These are phyloP conservation scores for Epistrophe eligans DNA, from an alignment of 2,888 invertebrate species.

Conservation along the genomic window DNA sequence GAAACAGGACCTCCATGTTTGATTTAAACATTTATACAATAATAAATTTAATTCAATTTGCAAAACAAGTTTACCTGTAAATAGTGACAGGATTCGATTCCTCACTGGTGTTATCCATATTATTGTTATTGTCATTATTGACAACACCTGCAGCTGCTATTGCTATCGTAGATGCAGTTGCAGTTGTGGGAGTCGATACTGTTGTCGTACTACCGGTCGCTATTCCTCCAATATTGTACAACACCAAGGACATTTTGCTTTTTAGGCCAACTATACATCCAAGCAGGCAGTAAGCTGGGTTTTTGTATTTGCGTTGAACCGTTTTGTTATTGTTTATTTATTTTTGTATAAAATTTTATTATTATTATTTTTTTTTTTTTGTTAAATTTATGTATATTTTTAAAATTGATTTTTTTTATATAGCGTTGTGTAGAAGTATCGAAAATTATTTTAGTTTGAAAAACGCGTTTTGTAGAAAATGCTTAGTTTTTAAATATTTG, in stretches of 20 bases:
- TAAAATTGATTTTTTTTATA: slow-evolving; percentile 25
- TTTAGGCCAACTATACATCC: slow-evolving; percentile 64
- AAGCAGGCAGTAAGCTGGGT: slow-evolving; percentile 64
- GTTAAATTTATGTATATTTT: slow-evolving; percentile 17
- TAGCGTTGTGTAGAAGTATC: slow-evolving; percentile 64
- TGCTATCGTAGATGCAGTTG: slow-evolving; percentile 70
- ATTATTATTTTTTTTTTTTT: slow-evolving; percentile 13
- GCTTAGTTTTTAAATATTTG: slow-evolving; percentile 44
- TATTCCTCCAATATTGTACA: slow-evolving; percentile 68
- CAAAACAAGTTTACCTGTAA: slow-evolving; percentile 88
- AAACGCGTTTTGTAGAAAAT: slow-evolving; percentile 69
- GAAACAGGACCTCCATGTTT: too few species aligned
- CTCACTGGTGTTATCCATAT: slow-evolving; percentile 92
- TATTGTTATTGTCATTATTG: slow-evolving; percentile 87
- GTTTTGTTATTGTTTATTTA: slow-evolving; percentile 48
- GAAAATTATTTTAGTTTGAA: slow-evolving; percentile 65
- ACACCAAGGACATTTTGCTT: slow-evolving; percentile 68
- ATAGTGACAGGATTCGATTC: slow-evolving; percentile 94
- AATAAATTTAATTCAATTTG: background rate
- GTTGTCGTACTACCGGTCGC: slow-evolving; percentile 77
- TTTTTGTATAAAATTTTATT: slow-evolving; percentile 53
- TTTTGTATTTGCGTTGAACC: slow-evolving; percentile 67
- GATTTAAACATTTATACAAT: too few species aligned
- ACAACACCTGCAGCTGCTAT: slow-evolving; percentile 65
- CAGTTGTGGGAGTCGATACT: slow-evolving; percentile 78